Evolutionary conservation across 2,888 invertebrate genomes (phyloP).

Genomic region (Ctenicera cuprea): DNA sequence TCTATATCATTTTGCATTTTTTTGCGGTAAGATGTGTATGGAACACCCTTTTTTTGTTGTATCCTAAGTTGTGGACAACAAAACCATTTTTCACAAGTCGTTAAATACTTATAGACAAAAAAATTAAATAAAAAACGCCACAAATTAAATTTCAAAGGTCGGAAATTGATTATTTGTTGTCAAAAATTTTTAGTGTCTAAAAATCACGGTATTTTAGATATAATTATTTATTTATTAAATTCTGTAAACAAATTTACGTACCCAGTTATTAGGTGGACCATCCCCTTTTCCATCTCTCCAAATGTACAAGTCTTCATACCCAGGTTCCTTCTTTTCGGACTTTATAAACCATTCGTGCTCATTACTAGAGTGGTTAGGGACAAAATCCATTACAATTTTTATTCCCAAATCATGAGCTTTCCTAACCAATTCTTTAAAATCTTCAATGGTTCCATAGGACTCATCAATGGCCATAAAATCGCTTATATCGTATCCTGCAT

Average conservation of each 20-base stretch:
- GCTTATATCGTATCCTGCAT: constrained; percentile 92
- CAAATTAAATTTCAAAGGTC: too few species aligned
- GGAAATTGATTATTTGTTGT: too few species aligned
- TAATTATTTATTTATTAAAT: too few species aligned
- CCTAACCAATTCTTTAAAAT: constrained; percentile 78
- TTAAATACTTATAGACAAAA: too few species aligned
- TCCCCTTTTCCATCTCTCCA: constrained; percentile 80
- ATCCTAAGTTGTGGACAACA: too few species aligned
- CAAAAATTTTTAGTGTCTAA: too few species aligned
- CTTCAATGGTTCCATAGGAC: constrained; percentile 83
- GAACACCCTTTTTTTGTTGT: too few species aligned
- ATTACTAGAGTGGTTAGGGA: constrained; percentile 81
- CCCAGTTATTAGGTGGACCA: constrained; percentile 87
- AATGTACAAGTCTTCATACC: constrained; percentile 84
- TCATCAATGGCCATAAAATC: constrained; percentile 84
- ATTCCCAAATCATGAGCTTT: constrained; percentile 77
- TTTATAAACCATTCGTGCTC: constrained; percentile 88
- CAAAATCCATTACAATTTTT: constrained; percentile 72
- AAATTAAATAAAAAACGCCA: too few species aligned
- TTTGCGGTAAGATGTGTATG: too few species aligned
- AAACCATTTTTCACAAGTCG: too few species aligned
- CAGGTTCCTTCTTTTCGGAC: constrained; percentile 77
- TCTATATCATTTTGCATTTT: too few species aligned
- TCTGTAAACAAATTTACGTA: constrained; percentile 70
- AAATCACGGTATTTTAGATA: too few species aligned